These are phyloP conservation scores for Mimumesa dahlbomi DNA, from an alignment of 2,888 invertebrate species.

Conservation along the genomic window DNA sequence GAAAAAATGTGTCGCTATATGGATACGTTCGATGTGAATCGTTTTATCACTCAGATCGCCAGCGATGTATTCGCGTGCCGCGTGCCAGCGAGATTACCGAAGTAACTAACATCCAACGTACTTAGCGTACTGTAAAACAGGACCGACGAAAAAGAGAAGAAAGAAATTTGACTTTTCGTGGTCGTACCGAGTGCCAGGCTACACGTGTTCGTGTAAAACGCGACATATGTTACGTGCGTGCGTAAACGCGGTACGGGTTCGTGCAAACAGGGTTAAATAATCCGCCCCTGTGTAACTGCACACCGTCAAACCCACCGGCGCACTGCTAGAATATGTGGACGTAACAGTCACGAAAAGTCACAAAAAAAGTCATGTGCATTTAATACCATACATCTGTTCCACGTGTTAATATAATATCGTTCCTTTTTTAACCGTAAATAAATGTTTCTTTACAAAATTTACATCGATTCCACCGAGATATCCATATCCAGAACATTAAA, in stretches of 20 bases:
- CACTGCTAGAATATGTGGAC: conserved; percentile 25
- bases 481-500: too few relatives aligned
- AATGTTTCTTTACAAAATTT: too few relatives aligned
- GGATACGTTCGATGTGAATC: too few relatives aligned
- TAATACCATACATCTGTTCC: background rate
- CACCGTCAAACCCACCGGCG: conserved; percentile 42
- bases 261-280: conserved; percentile 72
- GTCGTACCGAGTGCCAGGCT: conserved; percentile 12
- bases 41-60: too few relatives aligned
- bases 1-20: too few relatives aligned
- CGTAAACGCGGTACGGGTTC: conserved; percentile 48
- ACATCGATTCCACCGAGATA: too few relatives aligned
- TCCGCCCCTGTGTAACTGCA: conserved; percentile 70
- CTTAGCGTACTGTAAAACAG: too few relatives aligned
- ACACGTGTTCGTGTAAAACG: conserved; percentile 28
- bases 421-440: too few relatives aligned
- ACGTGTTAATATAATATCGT: too few relatives aligned
- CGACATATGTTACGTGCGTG: conserved; percentile 66
- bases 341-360: conserved; percentile 7
- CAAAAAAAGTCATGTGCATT: background rate
- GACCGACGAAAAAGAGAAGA: background rate
- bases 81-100: too few relatives aligned
- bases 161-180: conserved; percentile 35
- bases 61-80: too few relatives aligned
- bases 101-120: too few relatives aligned